Percentiles rank a stretch among this genome's conserved stretches.
Evolutionary conservation across 2,797 vertebrate species (phyloP).

Genomic region (Catharus ustulatus): DNA sequence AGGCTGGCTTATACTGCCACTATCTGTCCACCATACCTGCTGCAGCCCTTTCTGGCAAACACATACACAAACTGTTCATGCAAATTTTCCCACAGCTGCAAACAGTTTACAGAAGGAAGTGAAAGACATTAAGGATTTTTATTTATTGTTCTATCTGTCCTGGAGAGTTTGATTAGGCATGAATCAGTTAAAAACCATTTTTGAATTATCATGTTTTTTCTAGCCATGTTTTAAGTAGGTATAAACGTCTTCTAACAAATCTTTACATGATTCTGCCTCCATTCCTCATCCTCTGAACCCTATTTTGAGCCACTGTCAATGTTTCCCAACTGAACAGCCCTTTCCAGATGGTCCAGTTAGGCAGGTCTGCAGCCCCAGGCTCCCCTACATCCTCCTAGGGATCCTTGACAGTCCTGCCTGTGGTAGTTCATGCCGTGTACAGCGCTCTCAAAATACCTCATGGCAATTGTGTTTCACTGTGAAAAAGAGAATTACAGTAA

Average conservation of each 20-base stretch:
- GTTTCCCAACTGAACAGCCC: not conserved
- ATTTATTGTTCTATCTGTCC: not conserved
- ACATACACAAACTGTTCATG: not conserved
- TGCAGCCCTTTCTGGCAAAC: not conserved
- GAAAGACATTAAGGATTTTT: not conserved
- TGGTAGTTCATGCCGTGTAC: accelerated
- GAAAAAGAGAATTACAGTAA: not conserved
- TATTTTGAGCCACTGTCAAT: not conserved
- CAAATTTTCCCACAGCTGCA: not conserved
- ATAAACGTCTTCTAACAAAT: not conserved
- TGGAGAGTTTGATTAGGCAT: not conserved
- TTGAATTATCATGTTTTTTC: not conserved
- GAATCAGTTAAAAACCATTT: not conserved
- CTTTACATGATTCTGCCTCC: not conserved
- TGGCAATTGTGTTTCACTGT: not conserved
- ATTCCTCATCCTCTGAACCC: not conserved
- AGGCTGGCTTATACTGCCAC: not conserved
- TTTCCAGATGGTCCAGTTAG: not conserved
- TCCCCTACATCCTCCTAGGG: not conserved
- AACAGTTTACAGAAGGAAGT: not conserved
- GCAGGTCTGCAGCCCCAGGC: not conserved
- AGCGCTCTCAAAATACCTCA: not conserved
- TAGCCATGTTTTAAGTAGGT: not conserved
- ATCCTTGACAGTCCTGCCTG: not conserved
- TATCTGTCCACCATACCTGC: not conserved